Conservation (phyloP, 92 coral and sea anemone species). For the Blastomussa wellsi region DNA sequence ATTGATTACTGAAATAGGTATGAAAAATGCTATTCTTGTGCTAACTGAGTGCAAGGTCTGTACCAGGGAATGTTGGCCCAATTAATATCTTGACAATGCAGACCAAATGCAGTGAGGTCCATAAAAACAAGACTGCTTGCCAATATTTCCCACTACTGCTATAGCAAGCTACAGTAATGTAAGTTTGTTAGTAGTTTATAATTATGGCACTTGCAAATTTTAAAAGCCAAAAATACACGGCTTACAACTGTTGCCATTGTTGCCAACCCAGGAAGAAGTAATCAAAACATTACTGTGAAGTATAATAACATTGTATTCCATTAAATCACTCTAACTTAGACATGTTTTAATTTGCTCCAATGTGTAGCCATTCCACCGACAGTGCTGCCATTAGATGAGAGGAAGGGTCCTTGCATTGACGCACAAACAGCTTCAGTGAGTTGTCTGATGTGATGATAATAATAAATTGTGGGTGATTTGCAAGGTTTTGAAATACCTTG, state of each 20-base stretch:
- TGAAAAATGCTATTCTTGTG: neutral
- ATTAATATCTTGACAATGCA: no score
- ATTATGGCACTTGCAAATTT: no score
- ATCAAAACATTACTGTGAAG: neutral
- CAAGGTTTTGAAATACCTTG: neutral
- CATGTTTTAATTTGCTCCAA: neutral
- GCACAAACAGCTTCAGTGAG: neutral
- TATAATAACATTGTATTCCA: neutral
- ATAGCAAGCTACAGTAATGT: no score
- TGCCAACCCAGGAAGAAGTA: no score
- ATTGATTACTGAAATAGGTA: neutral
- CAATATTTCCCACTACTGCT: no score
- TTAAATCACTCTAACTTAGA: neutral
- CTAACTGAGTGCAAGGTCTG: no score
- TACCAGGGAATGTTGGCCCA: no score
- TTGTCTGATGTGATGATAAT: neutral
- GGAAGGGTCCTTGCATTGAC: neutral
- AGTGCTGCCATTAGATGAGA: constrained; percentile 10
- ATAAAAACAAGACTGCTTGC: no score
- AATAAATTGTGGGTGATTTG: no score
- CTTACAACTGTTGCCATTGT: no score
- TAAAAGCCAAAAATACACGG: no score
- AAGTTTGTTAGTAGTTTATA: neutral
- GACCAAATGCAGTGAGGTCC: no score
- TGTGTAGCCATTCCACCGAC: constrained; percentile 15